These are phyloP conservation scores for Chymomyza caudatula DNA, from an alignment of 2,888 invertebrate species.

Conservation along the genomic window DNA sequence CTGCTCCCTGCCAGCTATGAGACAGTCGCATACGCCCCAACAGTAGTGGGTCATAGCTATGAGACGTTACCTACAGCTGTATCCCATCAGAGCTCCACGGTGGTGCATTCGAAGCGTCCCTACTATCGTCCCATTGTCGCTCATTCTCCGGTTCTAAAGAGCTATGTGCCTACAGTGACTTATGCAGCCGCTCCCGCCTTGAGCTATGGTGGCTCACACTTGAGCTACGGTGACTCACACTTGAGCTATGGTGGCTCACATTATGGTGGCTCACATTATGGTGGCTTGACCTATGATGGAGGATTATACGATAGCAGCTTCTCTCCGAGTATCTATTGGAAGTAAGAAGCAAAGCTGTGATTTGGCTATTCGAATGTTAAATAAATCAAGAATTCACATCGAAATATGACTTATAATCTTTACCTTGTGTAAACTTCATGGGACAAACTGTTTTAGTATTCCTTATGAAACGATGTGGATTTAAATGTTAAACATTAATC, in stretches of 20 bases:
- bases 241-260: constrained; percentile 41
- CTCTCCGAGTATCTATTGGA: constrained; percentile 56
- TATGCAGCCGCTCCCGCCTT: constrained; percentile 24
- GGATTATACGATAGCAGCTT: constrained; percentile 47
- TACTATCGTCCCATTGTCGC: constrained; percentile 72
- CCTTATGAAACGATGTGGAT: too few relatives aligned
- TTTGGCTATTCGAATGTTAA: background rate
- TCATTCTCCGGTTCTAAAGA: constrained; percentile 62
- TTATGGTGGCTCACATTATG: constrained; percentile 51
- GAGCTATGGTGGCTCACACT: constrained; percentile 36
- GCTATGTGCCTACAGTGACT: constrained; percentile 44
- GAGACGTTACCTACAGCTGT: constrained; percentile 69
- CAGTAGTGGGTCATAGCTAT: constrained; percentile 69
- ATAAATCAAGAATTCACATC: background rate
- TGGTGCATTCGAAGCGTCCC: constrained; percentile 76
- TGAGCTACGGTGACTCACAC: constrained; percentile 39
- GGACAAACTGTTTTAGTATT: too few relatives aligned
- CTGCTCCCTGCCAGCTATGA: constrained; percentile 54
- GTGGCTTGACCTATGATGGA: constrained; percentile 46
- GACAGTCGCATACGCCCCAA: constrained; percentile 66
- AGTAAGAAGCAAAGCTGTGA: constrained; percentile 21
- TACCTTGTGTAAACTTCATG: too few relatives aligned
- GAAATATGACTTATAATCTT: background rate
- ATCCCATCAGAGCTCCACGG: constrained; percentile 76
- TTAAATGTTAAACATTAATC: too few relatives aligned